These are phyloP conservation scores for Meandrina meandrites DNA, from an alignment of 92 coral and sea anemone species.

Conservation along the genomic window DNA sequence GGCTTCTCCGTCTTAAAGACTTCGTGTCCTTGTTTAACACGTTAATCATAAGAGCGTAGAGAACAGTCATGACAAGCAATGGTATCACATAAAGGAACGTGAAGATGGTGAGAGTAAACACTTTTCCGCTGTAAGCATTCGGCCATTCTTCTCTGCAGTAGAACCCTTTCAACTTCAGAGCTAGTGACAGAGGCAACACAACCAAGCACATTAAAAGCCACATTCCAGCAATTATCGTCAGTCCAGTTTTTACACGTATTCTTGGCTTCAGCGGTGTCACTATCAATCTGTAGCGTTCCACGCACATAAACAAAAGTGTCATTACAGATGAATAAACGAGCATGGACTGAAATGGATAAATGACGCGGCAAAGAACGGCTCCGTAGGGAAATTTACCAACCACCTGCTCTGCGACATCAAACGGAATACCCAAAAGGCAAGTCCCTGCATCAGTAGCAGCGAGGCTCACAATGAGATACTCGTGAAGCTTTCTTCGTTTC, in stretches of 20 bases:
- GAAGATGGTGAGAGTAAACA: conserved; percentile 60
- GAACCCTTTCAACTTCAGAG: conserved; percentile 36
- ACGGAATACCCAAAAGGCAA: conserved; percentile 66
- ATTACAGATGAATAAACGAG: conserved; percentile 65
- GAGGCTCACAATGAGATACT: conserved; percentile 64
- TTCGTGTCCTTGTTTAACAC: conserved; percentile 61
- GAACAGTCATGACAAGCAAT: conserved; percentile 40
- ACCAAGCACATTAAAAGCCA: conserved; percentile 63
- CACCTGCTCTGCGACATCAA: conserved; percentile 66
- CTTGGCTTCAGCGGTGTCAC: conserved; percentile 71
- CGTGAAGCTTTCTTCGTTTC: conserved; percentile 46
- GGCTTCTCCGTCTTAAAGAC: conserved; percentile 44
- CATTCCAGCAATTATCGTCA: conserved; percentile 45
- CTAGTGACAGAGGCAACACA: conserved; percentile 58
- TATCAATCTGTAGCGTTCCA: conserved; percentile 70
- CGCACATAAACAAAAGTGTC: conserved; percentile 70
- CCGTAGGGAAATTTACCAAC: conserved; percentile 64
- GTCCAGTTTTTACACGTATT: conserved; percentile 45
- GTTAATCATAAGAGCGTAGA: conserved; percentile 58
- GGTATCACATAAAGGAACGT: conserved; percentile 58
- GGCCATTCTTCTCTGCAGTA: conserved; percentile 66
- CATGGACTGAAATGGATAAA: conserved; percentile 76
- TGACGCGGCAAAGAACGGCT: conserved; percentile 59
- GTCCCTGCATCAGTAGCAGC: conserved; percentile 62
- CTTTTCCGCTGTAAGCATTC: conserved; percentile 31